These are phyloP conservation scores for Seira ritae DNA, from an alignment of 2,888 invertebrate species.

Conservation along the genomic window DNA sequence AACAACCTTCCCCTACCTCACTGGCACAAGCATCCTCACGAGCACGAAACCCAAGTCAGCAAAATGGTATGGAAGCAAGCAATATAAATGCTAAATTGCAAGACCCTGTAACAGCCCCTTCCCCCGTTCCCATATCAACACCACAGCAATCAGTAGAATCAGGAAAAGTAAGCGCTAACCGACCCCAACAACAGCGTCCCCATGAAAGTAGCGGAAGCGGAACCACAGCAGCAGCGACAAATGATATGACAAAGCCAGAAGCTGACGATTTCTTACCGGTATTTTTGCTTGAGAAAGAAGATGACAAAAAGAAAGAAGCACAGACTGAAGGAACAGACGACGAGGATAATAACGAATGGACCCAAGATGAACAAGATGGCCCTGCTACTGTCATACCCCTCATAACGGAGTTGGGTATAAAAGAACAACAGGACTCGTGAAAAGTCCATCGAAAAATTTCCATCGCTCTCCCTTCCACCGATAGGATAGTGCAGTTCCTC, in stretches of 20 bases:
- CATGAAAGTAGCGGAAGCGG: not conserved
- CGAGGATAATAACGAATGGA: constrained; percentile 57
- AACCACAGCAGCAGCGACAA: constrained; percentile 5
- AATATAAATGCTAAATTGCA: not conserved
- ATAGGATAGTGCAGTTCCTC: too few species aligned
- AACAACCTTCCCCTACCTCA: constrained; percentile 29
- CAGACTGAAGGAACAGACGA: constrained; percentile 51
- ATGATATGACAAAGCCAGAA: constrained; percentile 8
- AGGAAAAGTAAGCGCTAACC: not conserved
- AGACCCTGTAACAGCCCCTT: not conserved
- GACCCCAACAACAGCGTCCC: constrained; percentile 4
- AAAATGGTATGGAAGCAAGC: constrained; percentile 15
- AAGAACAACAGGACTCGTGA: constrained; percentile 51
- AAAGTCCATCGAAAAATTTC: too few species aligned
- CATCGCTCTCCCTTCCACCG: too few species aligned
- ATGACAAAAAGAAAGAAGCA: constrained; percentile 26
- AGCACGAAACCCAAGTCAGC: constrained; percentile 33
- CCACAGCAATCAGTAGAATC: constrained; percentile 17
- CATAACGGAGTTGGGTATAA: constrained; percentile 73
- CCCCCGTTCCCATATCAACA: constrained; percentile 4
- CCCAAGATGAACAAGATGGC: constrained; percentile 64
- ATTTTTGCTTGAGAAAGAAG: constrained; percentile 54
- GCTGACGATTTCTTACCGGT: constrained; percentile 63
- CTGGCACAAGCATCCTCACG: not conserved
- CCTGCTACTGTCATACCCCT: constrained; percentile 72